Evolutionary conservation across 1,140 invertebrate genomes (phyloP).

Genomic region (Holcopasites calliopsidis): DNA sequence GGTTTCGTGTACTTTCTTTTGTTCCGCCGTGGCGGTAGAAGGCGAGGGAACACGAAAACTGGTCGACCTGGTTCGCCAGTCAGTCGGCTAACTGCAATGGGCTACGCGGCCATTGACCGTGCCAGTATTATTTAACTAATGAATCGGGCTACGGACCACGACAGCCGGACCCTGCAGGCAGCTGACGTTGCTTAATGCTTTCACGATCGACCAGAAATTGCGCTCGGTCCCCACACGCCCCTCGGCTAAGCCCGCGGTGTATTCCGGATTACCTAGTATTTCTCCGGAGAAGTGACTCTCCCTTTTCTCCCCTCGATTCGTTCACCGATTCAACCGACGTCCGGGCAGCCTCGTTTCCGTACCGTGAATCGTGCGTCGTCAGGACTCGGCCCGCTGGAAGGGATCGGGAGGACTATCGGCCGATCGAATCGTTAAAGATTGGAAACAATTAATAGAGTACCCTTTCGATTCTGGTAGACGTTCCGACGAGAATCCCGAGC

Average conservation of each 20-base stretch:
- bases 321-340: not conserved
- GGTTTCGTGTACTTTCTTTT: constrained; percentile 30
- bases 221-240: not conserved
- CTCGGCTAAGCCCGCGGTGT: not conserved
- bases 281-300: not conserved
- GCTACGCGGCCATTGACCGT: constrained; percentile 47
- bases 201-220: constrained; percentile 52
- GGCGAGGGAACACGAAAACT: constrained; percentile 37
- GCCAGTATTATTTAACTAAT: constrained; percentile 58
- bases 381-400: too few relatives aligned
- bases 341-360: not conserved
- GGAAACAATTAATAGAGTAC: constrained; percentile 8
- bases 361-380: constrained; percentile 15
- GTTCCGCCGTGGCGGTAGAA: constrained; percentile 24
- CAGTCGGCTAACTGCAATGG: constrained; percentile 29
- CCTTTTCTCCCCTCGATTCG: not conserved
- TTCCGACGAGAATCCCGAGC: constrained; percentile 1
- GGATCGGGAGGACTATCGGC: too few relatives aligned
- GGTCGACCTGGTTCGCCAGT: constrained; percentile 48
- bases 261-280: constrained; percentile 38
- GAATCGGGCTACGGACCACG: constrained; percentile 42
- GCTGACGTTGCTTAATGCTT: constrained; percentile 58
- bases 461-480: not conserved
- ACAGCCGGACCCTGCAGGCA: constrained; percentile 39
- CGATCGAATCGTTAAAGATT: constrained; percentile 8